Evolutionary conservation across 2,797 vertebrate species (phyloP), one percentile per base, ranked within the genome.

Genomic region (Sciurus vulgaris): DNA sequence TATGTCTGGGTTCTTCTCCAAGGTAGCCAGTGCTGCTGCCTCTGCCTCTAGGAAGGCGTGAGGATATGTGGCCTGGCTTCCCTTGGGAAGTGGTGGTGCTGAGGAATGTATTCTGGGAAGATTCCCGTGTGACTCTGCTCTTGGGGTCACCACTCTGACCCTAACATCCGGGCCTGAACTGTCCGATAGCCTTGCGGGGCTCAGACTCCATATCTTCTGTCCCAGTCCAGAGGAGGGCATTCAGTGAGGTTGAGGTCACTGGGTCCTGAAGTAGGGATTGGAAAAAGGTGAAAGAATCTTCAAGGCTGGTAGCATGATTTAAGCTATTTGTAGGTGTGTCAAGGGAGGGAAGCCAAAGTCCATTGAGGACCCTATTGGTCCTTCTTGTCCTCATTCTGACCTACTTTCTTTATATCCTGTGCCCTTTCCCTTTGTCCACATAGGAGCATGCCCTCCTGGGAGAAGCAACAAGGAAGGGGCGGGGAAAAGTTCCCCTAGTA

Each of bases 41-140:
- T 67, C 77, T 72, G 84, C 83, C 91, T 67, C 77, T 72, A 49
- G 83, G 79, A 74, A 89, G 38, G 93, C 41, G 26, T 26, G 54
- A 91, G 78, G 89, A 92, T 83, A 24, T n/a, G 69, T 11, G 74
- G 87, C 87, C 65, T 44, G 30, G 89, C 74, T 82, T 96, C 93
- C 92, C 82, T 0, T 0, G 78, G 96, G 97, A 96, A 96, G 92
- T 41, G 7, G 78, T 88, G 63, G 70, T 89, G 92, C 92, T 88
- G 65, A 97, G 96, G 97, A 97, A 97, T 98, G 97, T 77, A 14
- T 69, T 97, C 92, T 49, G 63, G 11, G 3, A 78, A 95, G 89
- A 97, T 97, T 98, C 97, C 97, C 97, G 96, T 97, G 97, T 97
- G 97, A 96, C 95, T 97, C 76, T 97, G 96, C 88, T 96, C 93